Percentiles rank a stretch among this genome's conserved stretches.
These are phyloP conservation scores for Tyria jacobaeae DNA, from an alignment of 2,888 invertebrate genomes.

Conservation along the genomic window DNA sequence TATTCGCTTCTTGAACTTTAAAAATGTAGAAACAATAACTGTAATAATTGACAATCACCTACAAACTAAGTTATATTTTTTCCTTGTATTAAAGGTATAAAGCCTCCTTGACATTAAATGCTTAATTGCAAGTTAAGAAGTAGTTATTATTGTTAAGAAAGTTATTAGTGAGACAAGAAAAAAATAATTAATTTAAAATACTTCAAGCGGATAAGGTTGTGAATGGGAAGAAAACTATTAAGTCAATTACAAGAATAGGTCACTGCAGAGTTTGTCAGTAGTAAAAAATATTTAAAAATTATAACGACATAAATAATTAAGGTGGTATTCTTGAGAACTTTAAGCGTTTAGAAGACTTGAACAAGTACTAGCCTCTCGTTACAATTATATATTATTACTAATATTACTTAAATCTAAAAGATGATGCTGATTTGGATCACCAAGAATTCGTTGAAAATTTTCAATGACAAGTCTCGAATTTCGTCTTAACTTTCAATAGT, in stretches of 20 bases:
- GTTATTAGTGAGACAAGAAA: background rate
- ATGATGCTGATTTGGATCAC: background rate
- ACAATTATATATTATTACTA: no score
- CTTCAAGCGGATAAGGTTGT: background rate
- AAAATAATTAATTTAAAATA: background rate
- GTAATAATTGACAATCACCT: background rate
- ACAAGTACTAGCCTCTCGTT: background rate
- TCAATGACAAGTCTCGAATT: no score
- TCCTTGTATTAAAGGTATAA: background rate
- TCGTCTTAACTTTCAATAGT: no score
- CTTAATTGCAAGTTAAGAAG: background rate
- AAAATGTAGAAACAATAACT: conserved; percentile 13
- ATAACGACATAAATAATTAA: background rate
- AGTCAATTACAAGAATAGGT: conserved; percentile 11
- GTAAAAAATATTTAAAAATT: background rate
- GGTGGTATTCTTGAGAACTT: background rate
- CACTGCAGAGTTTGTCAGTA: background rate
- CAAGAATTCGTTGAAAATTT: no score
- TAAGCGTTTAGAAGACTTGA: background rate
- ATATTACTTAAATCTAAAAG: background rate
- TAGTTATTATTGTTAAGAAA: background rate
- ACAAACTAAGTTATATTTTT: background rate
- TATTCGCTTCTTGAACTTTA: conserved; percentile 33
- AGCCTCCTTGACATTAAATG: background rate
- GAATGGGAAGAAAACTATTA: conserved; percentile 17